Base-by-base conservation (phyloP, 1,140 invertebrate species). In the Drosophila pallidifrons region DNA sequence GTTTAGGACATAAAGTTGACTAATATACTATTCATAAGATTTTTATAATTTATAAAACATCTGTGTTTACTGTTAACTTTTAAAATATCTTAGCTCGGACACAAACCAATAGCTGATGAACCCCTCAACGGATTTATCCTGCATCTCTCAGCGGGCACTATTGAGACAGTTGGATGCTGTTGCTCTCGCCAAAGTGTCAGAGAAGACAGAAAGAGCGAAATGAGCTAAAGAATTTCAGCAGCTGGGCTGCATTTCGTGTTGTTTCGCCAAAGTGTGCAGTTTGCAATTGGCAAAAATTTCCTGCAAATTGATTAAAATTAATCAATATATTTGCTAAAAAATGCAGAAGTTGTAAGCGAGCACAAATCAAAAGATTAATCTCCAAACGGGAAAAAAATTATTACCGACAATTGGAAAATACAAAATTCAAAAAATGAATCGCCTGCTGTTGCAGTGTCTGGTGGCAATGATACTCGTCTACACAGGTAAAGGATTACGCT, bases 181-280 rank as follows among this genome's bases (percentile, higher is more conserved):
- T 54, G 66, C 58, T 47, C 61, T 66, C 41, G 45, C 76, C 60
- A 82, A 69, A 10, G 38, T 46, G 5, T 11, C 11, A 38, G 35
- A 38, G 30, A 13, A 32, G 35, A 10, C 35, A 6, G 32, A 54
- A 54, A 64, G 73, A 72, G 67, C 20, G 43, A 79, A 71, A 81
- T 65, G 82, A 65, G 59, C 60, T 52, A 71, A 58, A 66, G 41
- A 52, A 20, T 75, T 49, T 49, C 43, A 68, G 69, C 78, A 88
- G 83, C 83, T 88, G 83, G 55, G 69, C 66, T 89, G 85, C 85
- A 89, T 89, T 89, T 81, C 76, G 86, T 70, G 68, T 80, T 81
- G 55, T 86, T 79, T 71, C 73, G 76, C 77, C 86, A 67, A 80
- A 82, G 86, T 86, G 86, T 79, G 51, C 72, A 89, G 86, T 68